These are phyloP conservation scores for Podiceps cristatus DNA, from an alignment of 2,113 vertebrate species.

Conservation along the genomic window DNA sequence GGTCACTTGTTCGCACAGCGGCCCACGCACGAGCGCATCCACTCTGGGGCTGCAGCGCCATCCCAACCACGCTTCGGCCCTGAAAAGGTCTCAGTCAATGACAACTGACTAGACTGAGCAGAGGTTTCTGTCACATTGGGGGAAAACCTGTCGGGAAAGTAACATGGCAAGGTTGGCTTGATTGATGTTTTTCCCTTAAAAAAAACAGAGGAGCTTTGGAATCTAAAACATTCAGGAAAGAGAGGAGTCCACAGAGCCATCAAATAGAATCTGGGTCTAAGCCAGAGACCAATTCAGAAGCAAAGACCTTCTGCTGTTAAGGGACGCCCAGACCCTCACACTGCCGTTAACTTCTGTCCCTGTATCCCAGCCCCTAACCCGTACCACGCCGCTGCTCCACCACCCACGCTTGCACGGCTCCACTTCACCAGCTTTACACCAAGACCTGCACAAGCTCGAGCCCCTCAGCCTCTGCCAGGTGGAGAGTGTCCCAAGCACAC, in stretches of 20 bases:
- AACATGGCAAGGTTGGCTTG: rapidly evolving
- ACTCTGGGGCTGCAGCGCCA: rapidly evolving
- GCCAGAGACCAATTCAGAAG: background rate
- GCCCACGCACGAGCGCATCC: rapidly evolving
- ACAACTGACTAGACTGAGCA: background rate
- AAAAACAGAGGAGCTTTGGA: background rate
- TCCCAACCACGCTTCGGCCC: rapidly evolving
- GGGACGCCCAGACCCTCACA: background rate
- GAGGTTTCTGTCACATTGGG: background rate
- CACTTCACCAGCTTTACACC: background rate
- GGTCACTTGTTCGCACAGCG: rapidly evolving
- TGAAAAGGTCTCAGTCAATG: background rate
- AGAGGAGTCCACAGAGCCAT: background rate
- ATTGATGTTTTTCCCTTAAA: background rate
- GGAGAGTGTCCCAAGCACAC: slow-evolving; percentile 42
- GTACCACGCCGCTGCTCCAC: rapidly evolving
- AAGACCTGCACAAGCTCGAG: background rate
- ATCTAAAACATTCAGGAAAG: background rate
- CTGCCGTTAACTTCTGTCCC: background rate
- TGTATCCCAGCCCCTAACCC: background rate
- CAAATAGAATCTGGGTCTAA: background rate
- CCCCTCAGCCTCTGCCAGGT: background rate
- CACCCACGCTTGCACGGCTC: rapidly evolving
- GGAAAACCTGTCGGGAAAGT: background rate
- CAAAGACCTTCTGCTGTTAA: background rate